A percentile compares a stretch with the other conserved stretches of the same genome.
Conservation (phyloP, 2,888 invertebrate species). For the Lepidonotus clava region DNA sequence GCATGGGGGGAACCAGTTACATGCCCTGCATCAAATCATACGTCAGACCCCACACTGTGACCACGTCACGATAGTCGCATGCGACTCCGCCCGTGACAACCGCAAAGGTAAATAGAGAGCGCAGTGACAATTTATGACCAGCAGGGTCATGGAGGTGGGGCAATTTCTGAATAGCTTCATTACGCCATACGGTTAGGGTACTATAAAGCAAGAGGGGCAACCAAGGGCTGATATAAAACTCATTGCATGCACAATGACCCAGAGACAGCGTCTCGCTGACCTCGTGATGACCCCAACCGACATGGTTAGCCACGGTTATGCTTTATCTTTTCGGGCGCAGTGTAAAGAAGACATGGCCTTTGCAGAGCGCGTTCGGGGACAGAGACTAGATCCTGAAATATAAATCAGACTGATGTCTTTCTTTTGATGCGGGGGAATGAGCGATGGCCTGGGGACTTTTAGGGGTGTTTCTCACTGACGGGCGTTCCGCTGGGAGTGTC, state of each 20-base stretch:
- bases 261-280: not conserved
- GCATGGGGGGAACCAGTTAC: too few species aligned
- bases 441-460: too few species aligned
- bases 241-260: not conserved
- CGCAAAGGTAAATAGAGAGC: not conserved
- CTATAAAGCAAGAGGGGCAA: not conserved
- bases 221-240: not conserved
- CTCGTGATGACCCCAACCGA: not conserved
- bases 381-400: too few species aligned
- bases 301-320: not conserved
- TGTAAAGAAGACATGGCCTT: not conserved
- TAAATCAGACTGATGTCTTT: too few species aligned
- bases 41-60: too few species aligned
- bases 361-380: too few species aligned
- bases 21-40: too few species aligned
- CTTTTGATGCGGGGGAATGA: too few species aligned
- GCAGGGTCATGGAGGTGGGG: not conserved
- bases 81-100: not conserved
- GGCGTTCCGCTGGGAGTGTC: too few species aligned
- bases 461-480: too few species aligned
- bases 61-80: too few species aligned
- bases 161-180: not conserved
- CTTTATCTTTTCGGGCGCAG: not conserved
- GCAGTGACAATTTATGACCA: not conserved
- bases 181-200: not conserved